Conservation (phyloP, 2,113 vertebrate species). For the Grammomys dolichurus region DNA sequence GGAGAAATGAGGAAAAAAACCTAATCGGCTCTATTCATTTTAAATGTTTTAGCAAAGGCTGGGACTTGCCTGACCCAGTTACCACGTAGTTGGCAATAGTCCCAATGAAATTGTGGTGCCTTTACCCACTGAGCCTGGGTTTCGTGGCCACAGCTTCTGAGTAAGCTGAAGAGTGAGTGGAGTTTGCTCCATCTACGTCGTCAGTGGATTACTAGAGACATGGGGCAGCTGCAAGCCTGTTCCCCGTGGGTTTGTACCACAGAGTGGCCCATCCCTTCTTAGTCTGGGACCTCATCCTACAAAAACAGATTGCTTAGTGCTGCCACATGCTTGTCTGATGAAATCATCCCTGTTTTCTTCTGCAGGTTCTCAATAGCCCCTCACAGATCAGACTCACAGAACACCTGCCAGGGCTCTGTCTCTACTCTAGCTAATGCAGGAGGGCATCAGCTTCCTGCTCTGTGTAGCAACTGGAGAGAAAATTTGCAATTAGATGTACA, state of each 20-base stretch:
- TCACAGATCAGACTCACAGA: background rate
- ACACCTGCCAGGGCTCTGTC: background rate
- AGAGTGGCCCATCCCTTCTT: slow-evolving; percentile 1
- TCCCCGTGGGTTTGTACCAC: background rate
- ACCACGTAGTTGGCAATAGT: background rate
- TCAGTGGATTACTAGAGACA: background rate
- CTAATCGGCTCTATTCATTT: background rate
- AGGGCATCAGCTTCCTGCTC: background rate
- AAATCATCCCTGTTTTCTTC: slow-evolving; percentile 2
- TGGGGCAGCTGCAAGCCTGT: background rate
- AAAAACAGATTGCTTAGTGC: slow-evolving; percentile 20
- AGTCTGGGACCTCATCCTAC: background rate
- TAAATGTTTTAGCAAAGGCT: background rate
- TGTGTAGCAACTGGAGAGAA: background rate
- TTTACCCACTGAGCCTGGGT: background rate
- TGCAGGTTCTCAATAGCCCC: background rate
- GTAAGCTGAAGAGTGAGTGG: background rate
- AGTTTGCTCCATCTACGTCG: background rate
- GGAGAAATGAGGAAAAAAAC: background rate
- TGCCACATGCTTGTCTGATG: background rate
- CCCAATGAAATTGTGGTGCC: background rate
- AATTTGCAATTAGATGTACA: background rate
- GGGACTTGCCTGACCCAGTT: background rate
- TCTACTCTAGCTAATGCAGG: background rate
- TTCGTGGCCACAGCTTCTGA: background rate